Evolutionary conservation across 2,113 vertebrate species (phyloP), one percentile per base, ranked within the genome.

Genomic region (Sinocyclocheilus anshuiensis): DNA sequence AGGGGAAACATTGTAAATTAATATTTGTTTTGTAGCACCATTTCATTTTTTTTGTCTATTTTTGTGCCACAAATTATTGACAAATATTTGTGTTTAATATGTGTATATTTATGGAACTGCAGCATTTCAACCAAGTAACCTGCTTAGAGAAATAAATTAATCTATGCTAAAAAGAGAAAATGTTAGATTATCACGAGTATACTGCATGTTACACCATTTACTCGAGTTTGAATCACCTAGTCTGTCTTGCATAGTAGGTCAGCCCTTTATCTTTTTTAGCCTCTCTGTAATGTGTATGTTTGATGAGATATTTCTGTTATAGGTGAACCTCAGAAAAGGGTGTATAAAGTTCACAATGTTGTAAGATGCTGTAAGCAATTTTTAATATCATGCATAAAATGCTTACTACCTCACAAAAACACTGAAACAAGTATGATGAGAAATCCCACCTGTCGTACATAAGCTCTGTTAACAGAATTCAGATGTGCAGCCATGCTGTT

Each of bases 401-500:
- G 81, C 42, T 84, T 67, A 82, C 50, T 76, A 55, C 48, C 71
- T 53, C 82, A 61, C 89, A 81, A 71, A 45, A 72, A n/a, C 20
- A 72, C 10, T 22, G 36, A 72, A 72, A n/a, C 8, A 4, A n/a
- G 69, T 72, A 6, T 72, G 33, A 72, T 42, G 69, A 72, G 69
- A 72, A 42, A 42, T 72, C 18, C 36, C 42, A 45, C 42, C 9
- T 45, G 18, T 42, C 4, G 1, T 4, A 18, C 33, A 72, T 11
- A 22, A 72, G 20, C 57, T 57, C 16, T 9, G 16, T 36, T 71
- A 33, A 71, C 29, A 36, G 29, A 7, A 20, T 71, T 71, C 29
- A 4, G 16, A 71, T 29, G 7, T 36, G 67, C 7, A 16, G 7
- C 16, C 24, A 11, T 36, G 67, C 16, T 71, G 9, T 71, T 71